phyloP scores from a whole-genome alignment of 2,113 vertebrate genomes.

The Scomber scombrus region DNA sequence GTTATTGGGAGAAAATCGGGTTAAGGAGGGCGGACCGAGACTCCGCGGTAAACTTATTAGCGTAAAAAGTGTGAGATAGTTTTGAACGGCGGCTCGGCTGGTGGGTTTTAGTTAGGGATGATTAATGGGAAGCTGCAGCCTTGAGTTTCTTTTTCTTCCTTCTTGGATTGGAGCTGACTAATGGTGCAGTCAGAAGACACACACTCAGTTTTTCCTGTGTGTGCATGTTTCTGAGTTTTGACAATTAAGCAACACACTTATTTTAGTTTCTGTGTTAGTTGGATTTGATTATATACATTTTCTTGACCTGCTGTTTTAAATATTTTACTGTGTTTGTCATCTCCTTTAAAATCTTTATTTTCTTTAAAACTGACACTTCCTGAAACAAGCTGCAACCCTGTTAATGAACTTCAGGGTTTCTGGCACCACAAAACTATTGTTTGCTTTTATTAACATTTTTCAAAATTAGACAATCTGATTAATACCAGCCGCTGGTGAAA shows the following conservation, averaged over 20 bases:
- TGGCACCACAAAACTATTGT: too few relatives aligned
- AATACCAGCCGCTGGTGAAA: not conserved
- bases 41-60: not conserved
- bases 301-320: not conserved
- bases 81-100: too few relatives aligned
- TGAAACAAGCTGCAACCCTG: too few relatives aligned
- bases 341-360: too few relatives aligned
- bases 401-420: too few relatives aligned
- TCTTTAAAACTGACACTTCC: too few relatives aligned
- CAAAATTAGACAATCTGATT: too few relatives aligned
- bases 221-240: not conserved
- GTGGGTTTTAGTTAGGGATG: not conserved
- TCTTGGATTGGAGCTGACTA: not conserved
- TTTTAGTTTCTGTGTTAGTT: slow-evolving; percentile 21
- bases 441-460: too few relatives aligned
- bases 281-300: not conserved
- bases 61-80: not conserved
- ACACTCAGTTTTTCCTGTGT: not conserved
- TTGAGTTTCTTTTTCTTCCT: not conserved
- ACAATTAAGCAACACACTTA: not conserved
- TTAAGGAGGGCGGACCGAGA: not conserved
- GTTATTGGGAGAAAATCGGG: not conserved
- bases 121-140: not conserved
- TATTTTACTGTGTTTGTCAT: not conserved
- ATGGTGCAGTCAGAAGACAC: not conserved